Evolutionary conservation across 2,797 vertebrate species (phyloP), one percentile per base, ranked within the genome.

Genomic region (Acrossocheilus fasciatus): DNA sequence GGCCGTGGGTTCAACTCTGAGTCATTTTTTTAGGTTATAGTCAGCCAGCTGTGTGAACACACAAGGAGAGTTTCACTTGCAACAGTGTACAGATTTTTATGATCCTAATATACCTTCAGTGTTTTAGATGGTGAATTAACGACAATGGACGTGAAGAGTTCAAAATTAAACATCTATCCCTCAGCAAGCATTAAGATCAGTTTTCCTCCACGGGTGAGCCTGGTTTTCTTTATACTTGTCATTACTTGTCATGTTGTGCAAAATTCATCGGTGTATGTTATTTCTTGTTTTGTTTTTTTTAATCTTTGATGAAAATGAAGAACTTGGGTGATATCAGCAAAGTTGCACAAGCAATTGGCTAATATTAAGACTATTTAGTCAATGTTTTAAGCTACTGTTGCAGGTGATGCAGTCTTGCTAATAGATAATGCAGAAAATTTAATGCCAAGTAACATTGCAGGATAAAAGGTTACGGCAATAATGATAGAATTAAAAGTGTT

Each of bases 11-110:
- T 70, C 26, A 36, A 64, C 52, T 39, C 41, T 0, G 36, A 66
- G 72, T 39, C 1, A 45, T 64, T 47, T 36, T 36, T 57, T 73
- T 54, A 74, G 30, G 30, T 68, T 64, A 12, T 64, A 41, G 34
- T 57, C 30, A 39, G 45, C 66, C 77, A 79, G 57, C 57, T 45
- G 77, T 41, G 36, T 50, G 78, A 47, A 82, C 23, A 59, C 30
- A 36, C 30, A 52, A 81, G 41, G 0, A 82, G 36, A 41, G 41
- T 75, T 83, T 64, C 2, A 36, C 36, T 54, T 83, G 72, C 20
- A 82, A 72, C 14, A 26, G 50, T 59, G 69, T 45, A 73, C 50
- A 73, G 52, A 57, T 72, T 54, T 8, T 2, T 57, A 39, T 9
- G 11, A 20, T 77, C 52, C 34, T 76, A 15, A 41, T 59, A 59